Conservation (phyloP, 1,140 invertebrate species). For the Cheumatopsyche charites region DNA sequence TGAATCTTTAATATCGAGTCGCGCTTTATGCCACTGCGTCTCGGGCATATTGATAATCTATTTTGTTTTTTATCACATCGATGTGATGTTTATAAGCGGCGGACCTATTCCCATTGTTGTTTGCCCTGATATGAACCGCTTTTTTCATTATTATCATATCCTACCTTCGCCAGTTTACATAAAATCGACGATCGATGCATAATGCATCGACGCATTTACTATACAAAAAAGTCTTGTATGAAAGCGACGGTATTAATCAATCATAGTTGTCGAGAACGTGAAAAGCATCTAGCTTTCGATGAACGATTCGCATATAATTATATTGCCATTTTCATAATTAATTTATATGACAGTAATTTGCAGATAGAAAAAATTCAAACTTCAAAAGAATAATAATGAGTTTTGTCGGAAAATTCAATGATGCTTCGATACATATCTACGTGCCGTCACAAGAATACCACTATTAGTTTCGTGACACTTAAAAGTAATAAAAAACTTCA, state of each 20-base stretch:
- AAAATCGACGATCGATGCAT: conserved; percentile 20
- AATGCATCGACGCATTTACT: background rate
- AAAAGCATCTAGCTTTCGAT: too few relatives aligned
- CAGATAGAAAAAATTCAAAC: too few relatives aligned
- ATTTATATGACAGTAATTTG: too few relatives aligned
- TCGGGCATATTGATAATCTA: conserved; percentile 19
- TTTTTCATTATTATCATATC: background rate
- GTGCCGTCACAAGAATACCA: too few relatives aligned
- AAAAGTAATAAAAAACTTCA: too few relatives aligned
- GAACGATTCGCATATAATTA: too few relatives aligned
- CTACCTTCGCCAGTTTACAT: conserved; percentile 1
- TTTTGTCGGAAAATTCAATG: too few relatives aligned
- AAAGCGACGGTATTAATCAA: conserved; percentile 16
- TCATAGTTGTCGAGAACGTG: background rate
- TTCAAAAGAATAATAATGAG: too few relatives aligned
- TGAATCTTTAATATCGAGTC: background rate
- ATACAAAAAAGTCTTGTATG: background rate
- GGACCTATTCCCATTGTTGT: conserved; percentile 32
- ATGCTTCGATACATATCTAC: too few relatives aligned
- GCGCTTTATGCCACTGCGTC: background rate
- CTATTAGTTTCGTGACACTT: too few relatives aligned
- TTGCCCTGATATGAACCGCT: conserved; percentile 1
- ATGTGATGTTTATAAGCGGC: conserved; percentile 35
- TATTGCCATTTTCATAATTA: too few relatives aligned
- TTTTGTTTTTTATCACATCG: conserved; percentile 31